Percentiles rank a stretch among this genome's conserved stretches.
Conservation (phyloP, 2,113 vertebrate species). For the Entelurus aequoreus region DNA sequence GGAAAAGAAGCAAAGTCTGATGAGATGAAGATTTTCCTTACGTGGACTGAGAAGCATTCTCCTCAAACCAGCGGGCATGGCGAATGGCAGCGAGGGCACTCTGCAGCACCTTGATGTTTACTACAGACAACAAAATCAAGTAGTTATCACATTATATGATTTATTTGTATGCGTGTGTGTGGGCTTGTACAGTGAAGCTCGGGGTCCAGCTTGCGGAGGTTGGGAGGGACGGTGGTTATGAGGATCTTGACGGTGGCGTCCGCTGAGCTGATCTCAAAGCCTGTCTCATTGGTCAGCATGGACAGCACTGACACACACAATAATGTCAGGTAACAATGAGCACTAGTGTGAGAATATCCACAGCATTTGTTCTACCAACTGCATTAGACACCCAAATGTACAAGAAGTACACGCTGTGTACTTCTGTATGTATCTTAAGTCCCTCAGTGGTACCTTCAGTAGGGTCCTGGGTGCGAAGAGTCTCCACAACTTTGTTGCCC, state of each 20-base stretch:
- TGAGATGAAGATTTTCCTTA: constrained; percentile 58
- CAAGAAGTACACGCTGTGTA: too few relatives aligned
- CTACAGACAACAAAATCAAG: constrained; percentile 53
- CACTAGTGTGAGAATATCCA: too few relatives aligned
- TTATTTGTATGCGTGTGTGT: not conserved
- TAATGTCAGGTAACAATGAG: not conserved
- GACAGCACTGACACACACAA: constrained; percentile 78
- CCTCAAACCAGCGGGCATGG: constrained; percentile 97
- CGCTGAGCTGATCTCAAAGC: constrained; percentile 93
- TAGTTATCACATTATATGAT: not conserved
- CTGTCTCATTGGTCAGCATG: constrained; percentile 95
- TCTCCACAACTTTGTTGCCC: constrained; percentile 95
- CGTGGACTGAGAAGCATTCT: constrained; percentile 97
- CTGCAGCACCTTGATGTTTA: constrained; percentile 98
- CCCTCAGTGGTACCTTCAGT: constrained; percentile 78
- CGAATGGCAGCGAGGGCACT: constrained; percentile 93
- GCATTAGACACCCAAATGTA: too few relatives aligned
- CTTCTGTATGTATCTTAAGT: not conserved
- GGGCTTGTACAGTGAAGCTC: constrained; percentile 83
- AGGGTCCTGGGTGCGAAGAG: constrained; percentile 86
- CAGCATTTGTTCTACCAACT: too few relatives aligned
- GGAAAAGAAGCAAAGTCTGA: not conserved
- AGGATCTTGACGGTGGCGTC: constrained; percentile 95
- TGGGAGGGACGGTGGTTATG: constrained; percentile 94
- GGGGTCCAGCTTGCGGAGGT: constrained; percentile 92